phyloP scores from a whole-genome alignment of 2,797 vertebrate genomes.

The Agapornis canus region DNA sequence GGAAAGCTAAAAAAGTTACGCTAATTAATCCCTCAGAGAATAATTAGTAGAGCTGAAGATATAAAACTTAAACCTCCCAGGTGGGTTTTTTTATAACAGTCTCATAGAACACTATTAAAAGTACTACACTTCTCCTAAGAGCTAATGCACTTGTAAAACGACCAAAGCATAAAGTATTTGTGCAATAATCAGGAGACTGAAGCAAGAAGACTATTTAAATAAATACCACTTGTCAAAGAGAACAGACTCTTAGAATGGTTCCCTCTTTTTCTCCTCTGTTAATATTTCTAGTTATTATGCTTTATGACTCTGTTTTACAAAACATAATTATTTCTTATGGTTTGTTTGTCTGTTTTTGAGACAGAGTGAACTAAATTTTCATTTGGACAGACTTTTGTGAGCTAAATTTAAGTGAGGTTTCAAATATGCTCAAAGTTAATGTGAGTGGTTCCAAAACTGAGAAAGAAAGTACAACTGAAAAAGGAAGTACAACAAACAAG shows the following conservation, averaged over 20 bases:
- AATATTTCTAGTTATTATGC: not conserved
- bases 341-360: not conserved
- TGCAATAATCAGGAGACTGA: constrained; percentile 41
- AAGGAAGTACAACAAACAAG: not conserved
- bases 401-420: not conserved
- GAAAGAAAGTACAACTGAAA: not conserved
- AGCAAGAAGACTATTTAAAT: constrained; percentile 38
- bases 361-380: not conserved
- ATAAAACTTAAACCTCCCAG: constrained; percentile 71
- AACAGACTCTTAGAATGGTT: not conserved
- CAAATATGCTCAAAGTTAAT: not conserved
- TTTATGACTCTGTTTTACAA: constrained; percentile 33
- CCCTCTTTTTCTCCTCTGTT: not conserved
- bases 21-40: constrained; percentile 81
- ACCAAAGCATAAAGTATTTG: constrained; percentile 63
- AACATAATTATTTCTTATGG: not conserved
- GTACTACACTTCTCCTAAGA: constrained; percentile 53
- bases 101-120: constrained; percentile 66
- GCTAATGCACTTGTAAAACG: constrained; percentile 62
- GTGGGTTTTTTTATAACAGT: constrained; percentile 53
- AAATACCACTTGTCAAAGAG: constrained; percentile 36
- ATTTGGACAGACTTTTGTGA: not conserved
- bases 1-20: constrained; percentile 64
- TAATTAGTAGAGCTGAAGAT: constrained; percentile 71
- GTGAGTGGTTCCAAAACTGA: not conserved